Conservation (phyloP, 1,140 invertebrate species). For the Rhopalosiphum padi region DNA sequence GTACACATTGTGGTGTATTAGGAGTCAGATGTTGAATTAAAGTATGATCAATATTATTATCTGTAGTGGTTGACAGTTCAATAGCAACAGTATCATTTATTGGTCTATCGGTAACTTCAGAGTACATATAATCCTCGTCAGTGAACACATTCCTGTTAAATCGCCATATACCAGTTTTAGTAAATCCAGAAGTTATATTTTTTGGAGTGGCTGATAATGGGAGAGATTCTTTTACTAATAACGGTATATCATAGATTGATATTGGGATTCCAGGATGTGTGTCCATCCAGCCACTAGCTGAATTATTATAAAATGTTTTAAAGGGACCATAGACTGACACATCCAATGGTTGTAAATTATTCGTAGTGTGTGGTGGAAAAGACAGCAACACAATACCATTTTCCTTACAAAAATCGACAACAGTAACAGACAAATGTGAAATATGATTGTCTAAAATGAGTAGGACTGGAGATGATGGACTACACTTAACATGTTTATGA, state of each 20-base stretch:
- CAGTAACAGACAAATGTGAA: constrained; percentile 62
- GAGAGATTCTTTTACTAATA: constrained; percentile 61
- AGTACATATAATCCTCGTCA: constrained; percentile 63
- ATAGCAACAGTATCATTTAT: constrained; percentile 39
- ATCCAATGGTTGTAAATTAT: constrained; percentile 62
- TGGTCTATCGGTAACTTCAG: constrained; percentile 54
- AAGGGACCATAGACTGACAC: constrained; percentile 61
- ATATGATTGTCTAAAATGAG: constrained; percentile 64
- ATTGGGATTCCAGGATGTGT: constrained; percentile 62
- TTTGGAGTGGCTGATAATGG: constrained; percentile 62
- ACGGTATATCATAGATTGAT: constrained; percentile 61
- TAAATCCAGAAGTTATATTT: constrained; percentile 65
- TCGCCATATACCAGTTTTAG: constrained; percentile 64
- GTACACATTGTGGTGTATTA: constrained; percentile 25
- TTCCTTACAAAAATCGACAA: constrained; percentile 60
- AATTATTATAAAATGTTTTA: constrained; percentile 59
- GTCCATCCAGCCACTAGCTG: constrained; percentile 61
- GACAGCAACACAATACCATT: constrained; percentile 61
- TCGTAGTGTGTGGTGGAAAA: constrained; percentile 61
- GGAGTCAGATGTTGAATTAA: constrained; percentile 17
- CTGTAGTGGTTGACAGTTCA: constrained; percentile 7
- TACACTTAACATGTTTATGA: constrained; percentile 58
- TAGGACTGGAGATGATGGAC: constrained; percentile 62
- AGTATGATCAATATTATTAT: constrained; percentile 20
- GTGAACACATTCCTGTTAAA: constrained; percentile 64